phyloP scores from a whole-genome alignment of 2,888 invertebrate genomes.

The Dicroscelio sp. region DNA sequence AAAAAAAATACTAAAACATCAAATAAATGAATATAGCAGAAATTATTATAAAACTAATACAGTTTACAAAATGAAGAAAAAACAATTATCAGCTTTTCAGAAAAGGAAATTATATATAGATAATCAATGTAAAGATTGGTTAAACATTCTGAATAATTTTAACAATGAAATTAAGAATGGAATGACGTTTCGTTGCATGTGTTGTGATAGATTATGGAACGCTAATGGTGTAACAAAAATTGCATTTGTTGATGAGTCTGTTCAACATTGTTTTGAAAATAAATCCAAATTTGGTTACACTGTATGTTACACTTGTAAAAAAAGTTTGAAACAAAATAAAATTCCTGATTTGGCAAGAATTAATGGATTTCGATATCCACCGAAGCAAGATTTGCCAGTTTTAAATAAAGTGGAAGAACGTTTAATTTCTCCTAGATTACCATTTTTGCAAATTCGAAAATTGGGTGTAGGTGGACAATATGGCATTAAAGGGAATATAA shows the following conservation, averaged over 20 bases:
- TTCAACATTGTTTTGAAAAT: slow-evolving; percentile 42
- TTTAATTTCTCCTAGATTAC: slow-evolving; percentile 72
- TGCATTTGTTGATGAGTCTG: not conserved
- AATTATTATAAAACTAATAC: too few species aligned
- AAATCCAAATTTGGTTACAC: slow-evolving; percentile 16
- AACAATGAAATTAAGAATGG: slow-evolving; percentile 13
- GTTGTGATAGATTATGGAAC: slow-evolving; percentile 43
- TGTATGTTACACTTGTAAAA: slow-evolving; percentile 65
- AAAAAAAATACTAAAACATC: too few species aligned
- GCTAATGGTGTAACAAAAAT: slow-evolving; percentile 29
- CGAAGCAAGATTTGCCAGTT: slow-evolving; percentile 56
- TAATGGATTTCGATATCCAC: slow-evolving; percentile 73
- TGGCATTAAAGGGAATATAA: slow-evolving; percentile 73
- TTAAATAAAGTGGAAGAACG: slow-evolving; percentile 74
- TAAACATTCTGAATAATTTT: not conserved
- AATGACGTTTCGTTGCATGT: slow-evolving; percentile 37
- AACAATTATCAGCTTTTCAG: not conserved
- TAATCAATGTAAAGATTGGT: not conserved
- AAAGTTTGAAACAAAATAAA: slow-evolving; percentile 52
- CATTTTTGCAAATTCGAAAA: slow-evolving; percentile 74
- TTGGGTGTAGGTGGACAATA: slow-evolving; percentile 66
- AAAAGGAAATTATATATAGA: not conserved
- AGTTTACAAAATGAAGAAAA: not conserved
- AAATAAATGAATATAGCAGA: too few species aligned
- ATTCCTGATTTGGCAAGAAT: slow-evolving; percentile 66